Percentiles rank a stretch among this genome's conserved stretches.
Conservation (phyloP, 2,113 vertebrate genomes). For the Helogale parvula region DNA sequence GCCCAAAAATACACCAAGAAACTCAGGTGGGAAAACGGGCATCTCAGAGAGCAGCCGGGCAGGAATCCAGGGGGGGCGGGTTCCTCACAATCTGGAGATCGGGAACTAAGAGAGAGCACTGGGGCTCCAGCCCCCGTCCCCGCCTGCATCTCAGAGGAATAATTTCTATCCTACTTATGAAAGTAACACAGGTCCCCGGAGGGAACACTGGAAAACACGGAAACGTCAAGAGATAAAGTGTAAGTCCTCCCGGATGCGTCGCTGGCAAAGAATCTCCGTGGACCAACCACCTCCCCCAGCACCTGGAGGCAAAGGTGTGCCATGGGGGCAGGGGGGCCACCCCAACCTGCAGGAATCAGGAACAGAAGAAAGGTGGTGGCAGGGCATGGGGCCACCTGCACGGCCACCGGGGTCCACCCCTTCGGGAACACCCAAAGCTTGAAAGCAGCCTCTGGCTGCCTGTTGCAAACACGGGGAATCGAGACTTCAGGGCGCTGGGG, state of each 20-base stretch:
- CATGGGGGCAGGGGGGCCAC: no score
- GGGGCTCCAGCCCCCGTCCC: not conserved
- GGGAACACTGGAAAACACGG: not conserved
- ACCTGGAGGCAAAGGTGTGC: accelerated
- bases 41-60: not conserved
- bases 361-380: not conserved
- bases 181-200: not conserved
- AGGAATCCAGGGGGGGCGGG: not conserved
- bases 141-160: not conserved
- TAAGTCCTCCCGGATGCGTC: not conserved
- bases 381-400: not conserved
- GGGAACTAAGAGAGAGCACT: not conserved
- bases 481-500: not conserved
- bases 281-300: accelerated
- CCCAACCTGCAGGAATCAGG: not conserved
- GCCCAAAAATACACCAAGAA: not conserved
- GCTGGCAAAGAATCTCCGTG: no score
- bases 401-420: not conserved
- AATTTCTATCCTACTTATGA: not conserved
- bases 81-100: not conserved
- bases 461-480: not conserved
- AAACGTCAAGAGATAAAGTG: not conserved
- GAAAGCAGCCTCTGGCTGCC: not conserved
- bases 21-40: not conserved
- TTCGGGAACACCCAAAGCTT: not conserved